These are phyloP conservation scores for Scaptomyza montana DNA, from an alignment of 1,140 invertebrate species.

Conservation along the genomic window DNA sequence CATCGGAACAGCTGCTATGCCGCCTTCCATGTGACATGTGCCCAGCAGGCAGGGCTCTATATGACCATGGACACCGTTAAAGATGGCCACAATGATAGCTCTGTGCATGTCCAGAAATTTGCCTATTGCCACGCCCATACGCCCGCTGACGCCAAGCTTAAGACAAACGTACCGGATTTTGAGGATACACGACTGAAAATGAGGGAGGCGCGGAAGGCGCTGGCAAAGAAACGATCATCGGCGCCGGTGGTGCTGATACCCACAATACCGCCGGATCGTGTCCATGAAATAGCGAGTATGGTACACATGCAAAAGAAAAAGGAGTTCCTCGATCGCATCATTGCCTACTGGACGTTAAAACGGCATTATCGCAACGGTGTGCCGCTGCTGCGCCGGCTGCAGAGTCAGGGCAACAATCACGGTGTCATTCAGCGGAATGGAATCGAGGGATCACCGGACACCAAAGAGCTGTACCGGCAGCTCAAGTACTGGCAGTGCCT, in stretches of 20 bases:
- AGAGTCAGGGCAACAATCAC: conserved; percentile 87
- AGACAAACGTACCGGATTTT: conserved; percentile 72
- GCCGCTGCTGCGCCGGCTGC: conserved; percentile 93
- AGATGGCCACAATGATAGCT: conserved; percentile 88
- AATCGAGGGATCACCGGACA: conserved; percentile 85
- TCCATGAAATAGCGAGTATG: conserved; percentile 92
- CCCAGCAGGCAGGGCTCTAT: conserved; percentile 96
- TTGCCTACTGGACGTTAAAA: conserved; percentile 97
- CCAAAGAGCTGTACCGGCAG: conserved; percentile 91
- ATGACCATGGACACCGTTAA: conserved; percentile 98
- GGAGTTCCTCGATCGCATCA: conserved; percentile 94
- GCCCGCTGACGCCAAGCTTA: conserved; percentile 88
- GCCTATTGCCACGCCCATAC: conserved; percentile 98
- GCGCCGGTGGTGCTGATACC: conserved; percentile 96
- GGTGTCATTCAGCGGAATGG: conserved; percentile 84
- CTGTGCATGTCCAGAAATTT: conserved; percentile 95
- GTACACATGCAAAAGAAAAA: conserved; percentile 90
- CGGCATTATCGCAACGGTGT: conserved; percentile 98
- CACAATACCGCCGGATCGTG: conserved; percentile 94
- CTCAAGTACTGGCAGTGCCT: conserved; percentile 97
- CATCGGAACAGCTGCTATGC: conserved; percentile 98
- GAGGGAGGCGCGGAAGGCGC: conserved; percentile 89
- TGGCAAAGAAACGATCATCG: conserved; percentile 93
- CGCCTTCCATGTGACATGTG: conserved; percentile 99
- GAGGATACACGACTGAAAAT: conserved; percentile 86